Base-by-base conservation (phyloP, 2,113 vertebrate species). In the Brachypteracias leptosomus region DNA sequence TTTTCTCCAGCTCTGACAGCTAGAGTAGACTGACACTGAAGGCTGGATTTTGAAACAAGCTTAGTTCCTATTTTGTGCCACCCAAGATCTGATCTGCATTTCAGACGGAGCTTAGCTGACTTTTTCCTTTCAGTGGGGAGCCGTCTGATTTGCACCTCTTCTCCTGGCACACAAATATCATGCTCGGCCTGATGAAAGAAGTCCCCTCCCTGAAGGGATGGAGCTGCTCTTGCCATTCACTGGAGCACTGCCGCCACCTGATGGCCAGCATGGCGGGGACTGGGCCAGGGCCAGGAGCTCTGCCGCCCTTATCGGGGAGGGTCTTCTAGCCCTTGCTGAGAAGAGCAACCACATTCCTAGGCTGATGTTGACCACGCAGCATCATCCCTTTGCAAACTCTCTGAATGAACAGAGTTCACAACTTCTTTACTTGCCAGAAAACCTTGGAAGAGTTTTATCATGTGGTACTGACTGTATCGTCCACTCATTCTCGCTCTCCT, bases 231-330 rank as follows among this genome's bases (percentile, higher is more conserved):
- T 29, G 70, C 19, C 35, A 1, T 72, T 92, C 77, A 1, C 88
- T 83, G 82, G 92, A 78, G 83, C 83, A 70, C 83, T 96, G 96
- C 86, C 84, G 92, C 95, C 96, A 87, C 70, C 96, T 92, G 44
- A 90, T 75, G 96, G 95, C 73, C 90, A 40, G 44, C 14, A 2
- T 6, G 38, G 42, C 1, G 5, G 42, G 26, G 52, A 77, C 88
- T 51, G 54, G 65, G 81, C 35, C 81, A 6, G 2, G 15, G 12
- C 33, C 36, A 3, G 35, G 57, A 44, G 49, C 58, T 46, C 62
- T 40, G 49, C 26, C 35, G 13, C 29, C 8, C 59, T 24, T 4
- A 4, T 7, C 13, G 10, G 26, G 4, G 10, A 20, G 25, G 16
- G 3, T 36, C 35, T 68, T 16, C 38, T 33, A 74, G n/a, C 35